phyloP scores from a whole-genome alignment of 2,113 vertebrate species.

The Myocastor coypus region DNA sequence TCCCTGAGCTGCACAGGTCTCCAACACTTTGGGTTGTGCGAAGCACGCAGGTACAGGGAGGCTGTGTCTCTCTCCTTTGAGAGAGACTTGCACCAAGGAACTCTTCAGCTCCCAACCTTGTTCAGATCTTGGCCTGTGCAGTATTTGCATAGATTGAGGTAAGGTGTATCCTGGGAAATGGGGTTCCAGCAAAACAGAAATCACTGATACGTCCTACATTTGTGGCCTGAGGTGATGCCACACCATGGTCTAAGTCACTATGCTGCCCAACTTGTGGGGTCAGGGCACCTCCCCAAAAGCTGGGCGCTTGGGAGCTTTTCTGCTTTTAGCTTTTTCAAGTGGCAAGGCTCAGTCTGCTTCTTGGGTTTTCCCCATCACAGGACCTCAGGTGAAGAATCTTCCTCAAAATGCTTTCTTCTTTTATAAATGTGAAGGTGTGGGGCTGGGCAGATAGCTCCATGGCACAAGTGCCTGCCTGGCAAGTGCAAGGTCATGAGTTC shows the following conservation, averaged over 20 bases:
- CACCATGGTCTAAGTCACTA: not conserved
- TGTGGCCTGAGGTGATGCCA: not conserved
- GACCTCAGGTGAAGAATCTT: not conserved
- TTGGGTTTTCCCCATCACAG: too few species aligned
- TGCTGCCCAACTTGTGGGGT: too few species aligned
- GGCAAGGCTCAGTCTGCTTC: not conserved
- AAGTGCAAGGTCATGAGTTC: too few species aligned
- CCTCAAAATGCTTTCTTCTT: not conserved
- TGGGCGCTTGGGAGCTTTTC: not conserved
- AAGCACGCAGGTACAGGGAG: rapidly evolving
- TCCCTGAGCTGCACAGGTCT: not conserved
- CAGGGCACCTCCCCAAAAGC: too few species aligned
- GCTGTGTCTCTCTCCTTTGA: not conserved
- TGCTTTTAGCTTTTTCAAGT: not conserved
- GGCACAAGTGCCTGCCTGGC: too few species aligned
- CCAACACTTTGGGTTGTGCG: too few species aligned
- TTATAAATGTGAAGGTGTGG: not conserved
- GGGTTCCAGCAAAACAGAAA: not conserved
- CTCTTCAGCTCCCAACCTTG: not conserved
- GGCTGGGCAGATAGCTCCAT: too few species aligned
- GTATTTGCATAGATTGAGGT: not conserved
- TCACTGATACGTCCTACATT: not conserved
- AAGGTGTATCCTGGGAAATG: too few species aligned
- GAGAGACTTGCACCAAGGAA: not conserved
- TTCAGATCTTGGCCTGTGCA: not conserved